Evolutionary conservation across 1,140 invertebrate genomes (phyloP).

Genomic region (Pygmarrhopalites habei): DNA sequence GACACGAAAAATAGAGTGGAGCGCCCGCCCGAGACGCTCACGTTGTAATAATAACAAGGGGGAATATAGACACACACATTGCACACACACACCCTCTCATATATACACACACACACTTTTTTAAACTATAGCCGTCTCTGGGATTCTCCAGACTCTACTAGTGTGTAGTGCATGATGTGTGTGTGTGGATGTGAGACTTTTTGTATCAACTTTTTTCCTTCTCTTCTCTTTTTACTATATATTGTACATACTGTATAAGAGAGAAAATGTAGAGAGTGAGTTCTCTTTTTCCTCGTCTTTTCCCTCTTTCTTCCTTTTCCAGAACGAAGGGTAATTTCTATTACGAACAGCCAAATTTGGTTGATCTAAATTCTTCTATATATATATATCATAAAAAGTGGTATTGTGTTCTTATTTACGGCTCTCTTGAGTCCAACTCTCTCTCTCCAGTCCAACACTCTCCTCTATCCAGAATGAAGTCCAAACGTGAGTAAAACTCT

Average conservation of each 20-base stretch:
- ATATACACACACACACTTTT: too few species aligned
- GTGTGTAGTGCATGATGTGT: too few species aligned
- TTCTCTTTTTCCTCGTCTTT: too few species aligned
- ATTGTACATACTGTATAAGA: background rate
- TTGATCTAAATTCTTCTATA: slow-evolving; percentile 41
- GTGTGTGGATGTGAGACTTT: too few species aligned
- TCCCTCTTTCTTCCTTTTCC: too few species aligned
- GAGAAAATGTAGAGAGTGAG: background rate
- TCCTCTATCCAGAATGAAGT: background rate
- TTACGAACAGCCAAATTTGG: slow-evolving; percentile 40
- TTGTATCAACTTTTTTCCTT: too few species aligned
- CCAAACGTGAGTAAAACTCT: too few species aligned
- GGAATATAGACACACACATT: slow-evolving; percentile 3
- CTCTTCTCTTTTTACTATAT: background rate
- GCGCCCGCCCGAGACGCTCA: slow-evolving; percentile 4
- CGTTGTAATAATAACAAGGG: slow-evolving; percentile 12
- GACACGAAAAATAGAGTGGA: slow-evolving; percentile 23
- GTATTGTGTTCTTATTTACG: slow-evolving; percentile 40
- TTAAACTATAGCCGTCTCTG: too few species aligned
- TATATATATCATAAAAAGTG: slow-evolving; percentile 36
- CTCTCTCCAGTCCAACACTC: background rate
- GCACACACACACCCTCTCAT: too few species aligned
- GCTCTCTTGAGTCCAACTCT: slow-evolving; percentile 37
- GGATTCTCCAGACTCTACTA: too few species aligned
- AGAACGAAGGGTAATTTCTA: slow-evolving; percentile 36